Evolutionary conservation across 2,888 invertebrate genomes (phyloP).

Genomic region (Limnephilus rhombicus): DNA sequence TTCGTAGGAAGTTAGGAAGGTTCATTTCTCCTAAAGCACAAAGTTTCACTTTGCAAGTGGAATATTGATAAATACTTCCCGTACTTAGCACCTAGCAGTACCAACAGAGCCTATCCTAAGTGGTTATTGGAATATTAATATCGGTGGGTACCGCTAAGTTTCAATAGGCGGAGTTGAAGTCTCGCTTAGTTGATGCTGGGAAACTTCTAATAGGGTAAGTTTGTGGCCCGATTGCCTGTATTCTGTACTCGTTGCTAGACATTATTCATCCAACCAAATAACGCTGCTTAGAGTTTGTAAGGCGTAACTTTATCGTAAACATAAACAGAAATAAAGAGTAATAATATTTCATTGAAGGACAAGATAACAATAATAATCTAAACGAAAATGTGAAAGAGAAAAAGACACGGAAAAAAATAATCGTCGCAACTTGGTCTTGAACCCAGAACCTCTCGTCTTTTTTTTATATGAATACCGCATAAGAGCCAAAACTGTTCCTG

Average conservation of each 20-base stretch:
- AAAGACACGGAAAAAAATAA: no score
- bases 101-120: neutral
- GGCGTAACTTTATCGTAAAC: neutral
- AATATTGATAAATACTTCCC: neutral
- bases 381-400: no score
- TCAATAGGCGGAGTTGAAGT: neutral
- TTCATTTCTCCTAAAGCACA: no score
- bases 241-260: neutral
- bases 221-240: neutral
- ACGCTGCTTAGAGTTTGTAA: neutral
- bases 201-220: neutral
- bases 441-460: no score
- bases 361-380: no score
- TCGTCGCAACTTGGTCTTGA: no score
- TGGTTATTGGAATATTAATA: slow-evolving; percentile 1
- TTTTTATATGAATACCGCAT: no score
- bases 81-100: neutral
- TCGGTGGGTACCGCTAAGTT: neutral
- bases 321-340: neutral
- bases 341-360: neutral
- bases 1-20: no score
- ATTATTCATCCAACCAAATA: neutral
- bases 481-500: no score
- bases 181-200: neutral
- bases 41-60: neutral